Conservation (phyloP, 2,888 invertebrate genomes). For the Agrochola circellaris region DNA sequence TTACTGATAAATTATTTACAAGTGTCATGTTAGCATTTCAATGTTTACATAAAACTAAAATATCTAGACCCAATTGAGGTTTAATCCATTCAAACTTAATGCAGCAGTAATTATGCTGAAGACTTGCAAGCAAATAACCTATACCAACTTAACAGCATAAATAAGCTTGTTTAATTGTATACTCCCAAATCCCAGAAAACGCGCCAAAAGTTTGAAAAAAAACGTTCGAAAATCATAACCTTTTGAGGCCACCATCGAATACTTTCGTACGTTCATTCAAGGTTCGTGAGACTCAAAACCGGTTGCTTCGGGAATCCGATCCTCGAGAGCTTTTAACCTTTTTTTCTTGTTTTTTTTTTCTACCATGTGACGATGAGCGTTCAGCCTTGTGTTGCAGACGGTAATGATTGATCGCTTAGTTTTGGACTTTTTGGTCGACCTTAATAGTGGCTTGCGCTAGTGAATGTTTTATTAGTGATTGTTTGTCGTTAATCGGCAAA, state of each 20-base stretch:
- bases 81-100: no score
- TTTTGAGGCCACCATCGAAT: conserved; percentile 60
- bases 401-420: conserved; percentile 64
- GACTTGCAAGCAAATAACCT: not conserved
- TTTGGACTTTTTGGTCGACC: conserved; percentile 51
- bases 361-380: conserved; percentile 64
- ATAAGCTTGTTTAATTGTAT: not conserved
- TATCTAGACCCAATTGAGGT: not conserved
- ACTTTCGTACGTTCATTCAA: conserved; percentile 68
- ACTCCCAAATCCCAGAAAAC: conserved; percentile 29
- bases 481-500: not conserved
- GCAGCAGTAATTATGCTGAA: not conserved
- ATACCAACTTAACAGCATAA: not conserved
- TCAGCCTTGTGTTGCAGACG: conserved; percentile 62
- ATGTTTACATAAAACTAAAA: not conserved
- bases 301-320: conserved; percentile 70
- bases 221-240: conserved; percentile 59
- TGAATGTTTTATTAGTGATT: conserved; percentile 38
- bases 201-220: conserved; percentile 32
- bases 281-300: conserved; percentile 68
- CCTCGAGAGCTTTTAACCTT: conserved; percentile 59
- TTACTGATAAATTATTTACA: not conserved
- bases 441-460: conserved; percentile 38
- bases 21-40: not conserved
- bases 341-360: conserved; percentile 54